Percentiles rank a stretch among this genome's conserved stretches.
Evolutionary conservation across 2,888 invertebrate genomes (phyloP).

Genomic region (Opisthograptis luteolata): DNA sequence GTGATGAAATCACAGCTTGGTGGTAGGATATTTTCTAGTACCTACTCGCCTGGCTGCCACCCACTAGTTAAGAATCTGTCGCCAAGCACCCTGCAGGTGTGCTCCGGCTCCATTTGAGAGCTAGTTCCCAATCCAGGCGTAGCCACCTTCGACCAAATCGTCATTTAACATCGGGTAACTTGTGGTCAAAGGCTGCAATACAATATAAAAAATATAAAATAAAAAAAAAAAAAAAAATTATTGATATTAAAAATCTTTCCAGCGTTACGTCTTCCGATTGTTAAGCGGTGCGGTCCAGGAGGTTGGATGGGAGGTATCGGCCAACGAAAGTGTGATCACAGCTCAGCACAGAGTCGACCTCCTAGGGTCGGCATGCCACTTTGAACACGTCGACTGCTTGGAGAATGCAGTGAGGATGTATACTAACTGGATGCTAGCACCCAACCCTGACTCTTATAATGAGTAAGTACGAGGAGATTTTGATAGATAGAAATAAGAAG

Average conservation of each 20-base stretch:
- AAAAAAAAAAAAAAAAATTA: neutral
- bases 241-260: slow-evolving; percentile 30
- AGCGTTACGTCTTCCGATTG: slow-evolving; percentile 88
- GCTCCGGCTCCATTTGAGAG: neutral
- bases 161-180: too few relatives aligned
- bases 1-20: too few relatives aligned
- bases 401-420: slow-evolving; percentile 89
- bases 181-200: too few relatives aligned
- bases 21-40: too few relatives aligned
- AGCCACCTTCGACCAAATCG: too few relatives aligned
- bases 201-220: neutral
- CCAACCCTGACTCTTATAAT: slow-evolving; percentile 89
- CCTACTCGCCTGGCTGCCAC: too few relatives aligned
- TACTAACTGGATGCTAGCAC: slow-evolving; percentile 89
- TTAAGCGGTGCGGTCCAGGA: slow-evolving; percentile 87
- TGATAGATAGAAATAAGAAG: neutral
- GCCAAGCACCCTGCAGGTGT: too few relatives aligned
- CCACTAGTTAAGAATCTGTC: too few relatives aligned
- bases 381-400: slow-evolving; percentile 90
- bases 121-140: too few relatives aligned
- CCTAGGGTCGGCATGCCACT: slow-evolving; percentile 89
- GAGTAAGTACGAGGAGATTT: slow-evolving; percentile 83
- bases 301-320: slow-evolving; percentile 87
- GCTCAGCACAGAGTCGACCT: slow-evolving; percentile 89
- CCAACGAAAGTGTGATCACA: slow-evolving; percentile 86